Evolutionary conservation across 2,797 vertebrate genomes (phyloP).

Genomic region (Coccyzus lansbergi): DNA sequence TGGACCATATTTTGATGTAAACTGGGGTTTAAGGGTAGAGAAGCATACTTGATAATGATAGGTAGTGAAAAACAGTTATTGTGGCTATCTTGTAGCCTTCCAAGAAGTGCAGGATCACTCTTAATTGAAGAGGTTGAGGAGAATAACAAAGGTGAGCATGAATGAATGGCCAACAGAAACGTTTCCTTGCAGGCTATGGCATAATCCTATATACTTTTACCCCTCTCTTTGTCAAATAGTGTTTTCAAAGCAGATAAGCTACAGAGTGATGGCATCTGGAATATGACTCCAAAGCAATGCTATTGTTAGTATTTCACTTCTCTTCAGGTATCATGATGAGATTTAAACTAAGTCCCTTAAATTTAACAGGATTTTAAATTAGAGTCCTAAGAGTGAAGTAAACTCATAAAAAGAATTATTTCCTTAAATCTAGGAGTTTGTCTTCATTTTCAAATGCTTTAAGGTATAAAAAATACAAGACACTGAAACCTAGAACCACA

Average conservation of each 20-base stretch:
- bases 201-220: not conserved
- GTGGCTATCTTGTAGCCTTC: not conserved
- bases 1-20: not conserved
- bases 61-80: not conserved
- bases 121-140: not conserved
- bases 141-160: not conserved
- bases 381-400: not conserved
- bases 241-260: not conserved
- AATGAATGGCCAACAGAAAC: not conserved
- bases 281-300: not conserved
- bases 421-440: not conserved
- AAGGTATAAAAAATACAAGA: not conserved
- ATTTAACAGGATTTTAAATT: not conserved
- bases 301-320: not conserved
- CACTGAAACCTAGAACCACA: not conserved
- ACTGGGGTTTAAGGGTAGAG: not conserved
- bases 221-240: not conserved
- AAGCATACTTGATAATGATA: not conserved
- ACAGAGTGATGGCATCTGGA: not conserved
- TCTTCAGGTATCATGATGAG: not conserved
- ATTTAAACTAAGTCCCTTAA: not conserved
- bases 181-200: not conserved
- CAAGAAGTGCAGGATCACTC: not conserved
- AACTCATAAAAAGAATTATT: not conserved
- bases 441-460: not conserved